Evolutionary conservation across 2,888 invertebrate genomes (phyloP).

Genomic region (Nephrotoma guestfalica): DNA sequence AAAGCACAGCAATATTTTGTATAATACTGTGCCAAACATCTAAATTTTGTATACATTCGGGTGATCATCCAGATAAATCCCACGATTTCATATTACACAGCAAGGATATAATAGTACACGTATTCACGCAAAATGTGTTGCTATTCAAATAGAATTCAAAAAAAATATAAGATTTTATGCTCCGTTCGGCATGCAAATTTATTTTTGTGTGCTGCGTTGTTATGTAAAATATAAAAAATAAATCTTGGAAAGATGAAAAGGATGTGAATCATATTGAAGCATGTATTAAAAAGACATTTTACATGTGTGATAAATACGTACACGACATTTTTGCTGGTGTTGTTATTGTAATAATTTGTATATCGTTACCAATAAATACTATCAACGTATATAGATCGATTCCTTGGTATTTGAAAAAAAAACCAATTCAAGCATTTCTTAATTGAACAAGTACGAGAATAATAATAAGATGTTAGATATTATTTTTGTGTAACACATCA

Average conservation of each 20-base stretch:
- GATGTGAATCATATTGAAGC: neutral
- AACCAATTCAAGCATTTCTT: neutral
- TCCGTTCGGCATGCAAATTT: neutral
- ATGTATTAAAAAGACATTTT: neutral
- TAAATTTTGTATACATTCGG: neutral
- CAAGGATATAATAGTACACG: neutral
- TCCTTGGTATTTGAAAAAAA: neutral
- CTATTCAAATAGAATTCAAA: neutral
- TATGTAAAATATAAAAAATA: neutral
- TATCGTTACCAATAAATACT: neutral
- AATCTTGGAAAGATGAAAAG: neutral
- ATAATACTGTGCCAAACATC: neutral
- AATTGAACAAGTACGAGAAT: neutral
- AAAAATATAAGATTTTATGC: neutral
- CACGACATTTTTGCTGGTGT: neutral
- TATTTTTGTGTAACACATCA: neutral
- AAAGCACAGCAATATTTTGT: too few species aligned
- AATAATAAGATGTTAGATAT: neutral
- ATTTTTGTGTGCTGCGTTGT: neutral
- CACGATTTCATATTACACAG: neutral
- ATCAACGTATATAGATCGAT: neutral
- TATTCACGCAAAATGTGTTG: neutral
- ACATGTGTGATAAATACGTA: neutral
- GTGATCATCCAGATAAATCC: neutral
- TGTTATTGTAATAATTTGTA: neutral